These are phyloP conservation scores for Pteronotus mesoamericanus DNA, from an alignment of 2,797 vertebrate species.

Conservation along the genomic window DNA sequence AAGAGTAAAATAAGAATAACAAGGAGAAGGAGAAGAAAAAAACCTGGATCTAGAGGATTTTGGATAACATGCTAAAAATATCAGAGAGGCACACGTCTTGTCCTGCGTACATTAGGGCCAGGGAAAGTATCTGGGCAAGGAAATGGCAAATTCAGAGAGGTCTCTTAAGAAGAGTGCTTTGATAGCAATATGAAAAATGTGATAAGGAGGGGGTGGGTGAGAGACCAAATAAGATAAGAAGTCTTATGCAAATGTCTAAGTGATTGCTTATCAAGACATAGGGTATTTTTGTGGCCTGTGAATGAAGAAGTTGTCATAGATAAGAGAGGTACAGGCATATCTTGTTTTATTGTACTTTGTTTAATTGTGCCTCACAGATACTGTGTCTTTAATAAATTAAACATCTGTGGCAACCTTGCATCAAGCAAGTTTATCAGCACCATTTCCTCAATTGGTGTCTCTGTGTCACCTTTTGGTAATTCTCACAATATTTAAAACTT, in stretches of 20 bases:
- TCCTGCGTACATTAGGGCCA: background rate
- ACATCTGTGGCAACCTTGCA: background rate
- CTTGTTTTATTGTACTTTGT: background rate
- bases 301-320: background rate
- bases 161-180: background rate
- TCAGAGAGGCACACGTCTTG: background rate
- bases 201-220: background rate
- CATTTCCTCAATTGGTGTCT: background rate
- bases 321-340: background rate
- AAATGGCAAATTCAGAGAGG: background rate
- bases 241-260: background rate
- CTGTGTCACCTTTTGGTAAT: background rate
- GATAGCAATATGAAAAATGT: background rate
- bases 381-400: background rate
- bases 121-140: background rate
- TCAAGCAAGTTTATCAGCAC: background rate
- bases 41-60: background rate
- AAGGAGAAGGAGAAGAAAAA: background rate
- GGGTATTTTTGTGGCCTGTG: background rate
- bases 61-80: background rate
- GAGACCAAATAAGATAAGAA: background rate
- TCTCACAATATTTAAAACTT: background rate
- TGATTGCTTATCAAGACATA: background rate
- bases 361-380: background rate
- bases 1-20: background rate